Evolutionary conservation across 2,113 vertebrate species (phyloP), one percentile per base, ranked within the genome.

Genomic region (Centropus bengalensis): DNA sequence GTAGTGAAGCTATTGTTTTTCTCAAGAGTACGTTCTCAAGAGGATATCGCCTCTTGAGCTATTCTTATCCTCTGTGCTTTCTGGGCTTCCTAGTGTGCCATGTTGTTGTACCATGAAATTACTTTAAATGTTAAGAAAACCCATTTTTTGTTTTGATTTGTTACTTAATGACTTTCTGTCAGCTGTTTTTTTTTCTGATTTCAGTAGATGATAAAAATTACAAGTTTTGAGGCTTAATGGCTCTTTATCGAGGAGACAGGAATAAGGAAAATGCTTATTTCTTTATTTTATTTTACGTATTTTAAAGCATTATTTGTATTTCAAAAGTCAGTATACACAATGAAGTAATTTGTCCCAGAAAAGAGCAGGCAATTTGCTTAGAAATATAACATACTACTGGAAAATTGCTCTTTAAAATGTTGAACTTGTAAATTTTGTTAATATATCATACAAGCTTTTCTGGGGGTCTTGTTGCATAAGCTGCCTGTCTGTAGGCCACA

Each of bases 401-500:
- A 42, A 73, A 79, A 60, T 21, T 56, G 27, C 4, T 70, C 92
- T 95, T 70, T 24, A 4, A 88, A 64, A 79, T 42, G 32, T 15
- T 63, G 27, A 6, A 22, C 32, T 66, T 75, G 14, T 85, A 12
- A 21, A 55, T 73, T 77, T 82, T 93, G 32, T 91, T 93, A 91
- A 73, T 91, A 17, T 55, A 87, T 86, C 8, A 26, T 60, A 45
- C 73, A 94, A 85, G 81, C 6, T 82, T 79, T 91, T 92, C 91
- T 77, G 88, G 30, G 55, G 45, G 38, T 82, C 88, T 95, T 86
- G 86, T 93, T 97, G 87, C 89, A 89, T 95, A 91, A 96, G 56
- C 93, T 93, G 91, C 79, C 73, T 86, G 91, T 95, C 94, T 97
- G 62, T 89, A 91, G 94, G 93, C 94, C 88, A 93, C 87, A 60